Base-by-base conservation (phyloP, 2,113 vertebrate species). In the Pterocles gutturalis region DNA sequence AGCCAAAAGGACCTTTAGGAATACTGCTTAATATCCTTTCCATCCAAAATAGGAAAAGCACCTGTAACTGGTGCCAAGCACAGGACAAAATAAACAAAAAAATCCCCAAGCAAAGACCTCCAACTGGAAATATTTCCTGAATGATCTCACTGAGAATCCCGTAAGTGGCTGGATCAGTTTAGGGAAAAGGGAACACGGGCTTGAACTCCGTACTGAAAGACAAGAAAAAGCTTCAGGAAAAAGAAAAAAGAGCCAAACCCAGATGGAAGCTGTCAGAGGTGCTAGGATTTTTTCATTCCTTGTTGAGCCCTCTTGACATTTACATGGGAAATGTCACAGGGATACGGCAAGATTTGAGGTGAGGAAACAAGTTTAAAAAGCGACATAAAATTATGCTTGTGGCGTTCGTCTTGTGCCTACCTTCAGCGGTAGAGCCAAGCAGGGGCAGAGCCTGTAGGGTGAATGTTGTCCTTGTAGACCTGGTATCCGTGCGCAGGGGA, bases 41-140 rank as follows among this genome's bases (percentile, higher is more conserved):
- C 91, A 83, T 94, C 94, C 84, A 90, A 95, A 96, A 91, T 94
- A 94, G 87, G 95, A 96, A 97, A 96, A 97, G 92, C 90, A 97
- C 96, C 93, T 96, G 87, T 89, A 91, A 87, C 69, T 86, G 83
- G 93, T 96, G 92, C 97, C 94, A 97, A 97, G 84, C 88, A 71
- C 48, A 94, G 87, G 87, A 96, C 89, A 87, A 93, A 89, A 93
- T 93, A 91, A 93, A 93, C 79, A 89, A 80, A 41, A 86, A 70
- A 75, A 20, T 87, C 87, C 91, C 87, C 62, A 66, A 91, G 65
- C 72, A 78, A 90, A 87, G 87, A 66, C 67, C 87, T 97, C 92
- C 89, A 83, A 82, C 41, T 95, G 95, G 87, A 94, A 91, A 94
- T 89, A 84, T 78, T 87, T 94, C 67, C 57, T 87, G 46, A 80